These are phyloP conservation scores for Timema podura DNA, from an alignment of 2,888 invertebrate species.

Conservation along the genomic window DNA sequence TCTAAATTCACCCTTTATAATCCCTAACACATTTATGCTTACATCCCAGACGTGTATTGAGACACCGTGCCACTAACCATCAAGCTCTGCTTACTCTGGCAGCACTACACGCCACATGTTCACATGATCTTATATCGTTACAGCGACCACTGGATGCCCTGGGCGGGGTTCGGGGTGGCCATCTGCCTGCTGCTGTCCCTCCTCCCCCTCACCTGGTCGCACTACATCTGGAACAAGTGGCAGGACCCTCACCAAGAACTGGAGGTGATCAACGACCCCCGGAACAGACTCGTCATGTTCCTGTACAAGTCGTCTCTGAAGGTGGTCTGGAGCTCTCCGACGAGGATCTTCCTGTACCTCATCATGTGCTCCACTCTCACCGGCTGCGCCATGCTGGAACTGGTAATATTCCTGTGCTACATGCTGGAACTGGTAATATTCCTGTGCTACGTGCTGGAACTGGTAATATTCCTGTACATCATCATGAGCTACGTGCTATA, in stretches of 20 bases:
- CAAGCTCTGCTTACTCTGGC: too few relatives aligned
- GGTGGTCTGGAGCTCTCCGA: conserved; percentile 59
- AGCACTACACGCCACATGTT: too few relatives aligned
- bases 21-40: too few relatives aligned
- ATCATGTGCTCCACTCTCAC: conserved; percentile 61
- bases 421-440: background rate
- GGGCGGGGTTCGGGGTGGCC: conserved; percentile 48
- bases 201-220: conserved; percentile 71
- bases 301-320: conserved; percentile 58
- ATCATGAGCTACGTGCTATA: too few relatives aligned
- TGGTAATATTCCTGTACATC: background rate
- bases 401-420: conserved; percentile 44
- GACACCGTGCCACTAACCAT: too few relatives aligned
- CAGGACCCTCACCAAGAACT: conserved; percentile 47
- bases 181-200: conserved; percentile 53
- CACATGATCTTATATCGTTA: too few relatives aligned
- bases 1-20: too few relatives aligned
- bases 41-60: too few relatives aligned
- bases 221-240: conserved; percentile 61
- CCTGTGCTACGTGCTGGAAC: too few relatives aligned
- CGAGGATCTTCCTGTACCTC: conserved; percentile 63
- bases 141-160: conserved; percentile 43
- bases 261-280: conserved; percentile 47
- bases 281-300: conserved; percentile 49
- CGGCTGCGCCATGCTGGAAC: conserved; percentile 61